These are phyloP conservation scores for Pachyrhynchus sulphureomaculatus DNA, from an alignment of 1,140 invertebrate species.

Conservation along the genomic window DNA sequence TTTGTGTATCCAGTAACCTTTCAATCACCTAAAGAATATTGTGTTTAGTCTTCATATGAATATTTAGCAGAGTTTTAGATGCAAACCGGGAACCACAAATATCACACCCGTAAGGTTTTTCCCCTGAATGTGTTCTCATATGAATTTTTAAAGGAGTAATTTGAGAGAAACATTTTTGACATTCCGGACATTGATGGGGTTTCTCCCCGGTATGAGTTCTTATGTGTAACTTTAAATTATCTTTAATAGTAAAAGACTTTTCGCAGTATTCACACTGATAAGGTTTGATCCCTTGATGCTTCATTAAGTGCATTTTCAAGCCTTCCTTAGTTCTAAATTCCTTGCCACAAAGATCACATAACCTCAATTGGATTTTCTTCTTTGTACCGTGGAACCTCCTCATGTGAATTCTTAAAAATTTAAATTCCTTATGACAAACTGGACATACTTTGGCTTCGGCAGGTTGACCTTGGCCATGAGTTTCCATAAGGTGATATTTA, in stretches of 20 bases:
- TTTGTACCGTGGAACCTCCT: constrained; percentile 56
- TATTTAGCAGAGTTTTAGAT: constrained; percentile 53
- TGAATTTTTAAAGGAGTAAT: constrained; percentile 74
- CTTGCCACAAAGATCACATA: constrained; percentile 55
- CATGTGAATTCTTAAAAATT: constrained; percentile 57
- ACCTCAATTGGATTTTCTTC: not conserved
- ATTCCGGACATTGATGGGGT: constrained; percentile 44
- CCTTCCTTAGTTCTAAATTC: constrained; percentile 34
- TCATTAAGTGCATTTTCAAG: constrained; percentile 59
- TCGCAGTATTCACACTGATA: constrained; percentile 55
- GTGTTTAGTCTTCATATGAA: constrained; percentile 57
- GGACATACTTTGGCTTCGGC: constrained; percentile 9
- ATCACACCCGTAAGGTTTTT: constrained; percentile 76
- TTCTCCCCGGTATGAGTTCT: constrained; percentile 49
- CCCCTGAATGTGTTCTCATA: constrained; percentile 68
- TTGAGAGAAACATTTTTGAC: constrained; percentile 61
- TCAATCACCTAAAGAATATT: not conserved
- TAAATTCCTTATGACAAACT: constrained; percentile 1
- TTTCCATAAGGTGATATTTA: constrained; percentile 26
- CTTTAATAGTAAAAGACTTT: constrained; percentile 47
- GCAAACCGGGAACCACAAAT: constrained; percentile 73
- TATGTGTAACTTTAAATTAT: constrained; percentile 38
- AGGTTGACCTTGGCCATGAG: constrained; percentile 8
- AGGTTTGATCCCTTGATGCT: constrained; percentile 64
- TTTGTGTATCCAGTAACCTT: too few relatives aligned